Evolutionary conservation across 2,113 vertebrate species (phyloP), one percentile per base, ranked within the genome.

Genomic region (Daboia siamensis): DNA sequence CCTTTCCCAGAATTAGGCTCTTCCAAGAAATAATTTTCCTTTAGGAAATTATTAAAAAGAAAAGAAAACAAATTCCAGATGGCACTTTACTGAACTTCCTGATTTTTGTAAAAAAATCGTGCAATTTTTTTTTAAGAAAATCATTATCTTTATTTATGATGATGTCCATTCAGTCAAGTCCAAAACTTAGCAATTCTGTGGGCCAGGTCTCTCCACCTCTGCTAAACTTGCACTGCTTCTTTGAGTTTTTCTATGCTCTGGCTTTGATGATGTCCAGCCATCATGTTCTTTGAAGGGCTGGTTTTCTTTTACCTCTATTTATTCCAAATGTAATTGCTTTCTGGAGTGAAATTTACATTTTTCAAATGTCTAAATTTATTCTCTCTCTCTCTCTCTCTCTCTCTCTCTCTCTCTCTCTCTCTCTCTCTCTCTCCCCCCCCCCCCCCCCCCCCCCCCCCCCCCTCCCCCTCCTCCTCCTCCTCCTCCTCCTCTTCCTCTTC

Each of bases 391-490:
- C 39, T 39, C 39, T 39, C 39, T 39, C 39, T 39, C 39, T 39
- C 39, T 39, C 39, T 39, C 39, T 39, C 39, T 39, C 39, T 39
- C 39, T 39, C 39, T 39, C 39, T 39, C 39, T 39, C 39, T 9
- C 57, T 61, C 23, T 59, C 5, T 7, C 2, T 59, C 20, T 59
- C 52, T 55, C 54, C n/a, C n/a, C n/a, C n/a, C n/a, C n/a, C n/a
- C 15, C 12, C 15, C 51, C 6, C 51, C 51, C 0, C 10, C 55
- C 2, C 4, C 20, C 0, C 13, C 4, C 17, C 3, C 9, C 3
- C 3, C 4, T 20, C 55, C 5, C 5, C 23, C 56, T 23, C 21
- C 9, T 8, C 0, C 23, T 61, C 57, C 2, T 8, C 26, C 59
- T 2, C 6, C 10, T 23, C 0, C 29, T 69, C 29, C 2, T 11